Percentiles rank a stretch among this genome's conserved stretches.
These are phyloP conservation scores for Rhopalosiphum padi DNA, from an alignment of 1,140 invertebrate genomes.

Conservation along the genomic window DNA sequence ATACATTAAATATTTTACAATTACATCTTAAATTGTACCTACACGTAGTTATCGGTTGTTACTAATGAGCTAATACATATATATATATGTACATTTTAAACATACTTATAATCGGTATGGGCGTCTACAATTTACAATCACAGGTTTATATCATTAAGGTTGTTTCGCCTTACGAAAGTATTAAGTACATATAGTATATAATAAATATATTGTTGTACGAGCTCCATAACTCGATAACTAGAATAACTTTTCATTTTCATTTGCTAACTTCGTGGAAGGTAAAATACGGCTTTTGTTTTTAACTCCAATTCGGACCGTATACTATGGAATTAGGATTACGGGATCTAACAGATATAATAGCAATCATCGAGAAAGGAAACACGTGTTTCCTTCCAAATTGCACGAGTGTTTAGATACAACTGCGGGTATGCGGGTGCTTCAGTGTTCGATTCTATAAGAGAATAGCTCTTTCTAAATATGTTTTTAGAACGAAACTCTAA, in stretches of 20 bases:
- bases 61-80: not conserved
- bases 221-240: not conserved
- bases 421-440: not conserved
- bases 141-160: not conserved
- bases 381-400: slow-evolving; percentile 5
- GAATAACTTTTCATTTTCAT: slow-evolving; percentile 11
- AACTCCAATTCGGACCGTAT: not conserved
- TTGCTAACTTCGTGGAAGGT: not conserved
- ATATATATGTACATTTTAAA: not conserved
- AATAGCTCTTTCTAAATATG: not conserved
- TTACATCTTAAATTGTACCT: not conserved
- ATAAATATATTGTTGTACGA: not conserved
- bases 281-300: slow-evolving; percentile 11
- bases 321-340: not conserved
- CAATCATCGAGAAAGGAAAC: not conserved
- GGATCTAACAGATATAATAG: not conserved
- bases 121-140: not conserved
- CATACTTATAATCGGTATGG: not conserved
- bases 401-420: not conserved
- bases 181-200: not conserved
- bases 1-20: not conserved
- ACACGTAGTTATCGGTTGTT: not conserved
- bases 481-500: not conserved
- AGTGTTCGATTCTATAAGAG: not conserved
- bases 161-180: not conserved